Percentiles rank a stretch among this genome's conserved stretches.
Conservation (phyloP, 2,888 invertebrate genomes). For the Lissonota sp. region DNA sequence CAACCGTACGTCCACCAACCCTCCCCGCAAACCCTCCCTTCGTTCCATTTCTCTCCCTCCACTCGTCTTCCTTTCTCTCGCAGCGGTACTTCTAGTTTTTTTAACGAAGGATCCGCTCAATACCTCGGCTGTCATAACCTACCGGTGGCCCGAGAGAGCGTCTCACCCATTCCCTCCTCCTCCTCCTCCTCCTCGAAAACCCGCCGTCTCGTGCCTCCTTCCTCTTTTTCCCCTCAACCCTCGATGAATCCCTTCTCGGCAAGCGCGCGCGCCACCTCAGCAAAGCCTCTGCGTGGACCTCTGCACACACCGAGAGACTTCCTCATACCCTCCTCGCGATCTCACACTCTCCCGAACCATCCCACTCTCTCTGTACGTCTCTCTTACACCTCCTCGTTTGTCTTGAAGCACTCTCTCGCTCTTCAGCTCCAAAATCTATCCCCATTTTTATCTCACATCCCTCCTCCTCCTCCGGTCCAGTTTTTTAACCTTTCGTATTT, state of each 20-base stretch:
- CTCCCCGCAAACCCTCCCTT: conserved; percentile 46
- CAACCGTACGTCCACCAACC: conserved; percentile 57
- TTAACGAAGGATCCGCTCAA: conserved; percentile 84
- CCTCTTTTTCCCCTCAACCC: conserved; percentile 55
- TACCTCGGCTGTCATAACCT: conserved; percentile 84
- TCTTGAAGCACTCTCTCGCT: conserved; percentile 59
- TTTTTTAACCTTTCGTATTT: conserved; percentile 80
- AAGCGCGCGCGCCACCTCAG: conserved; percentile 45
- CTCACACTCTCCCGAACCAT: conserved; percentile 30
- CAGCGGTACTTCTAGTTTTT: conserved; percentile 80
- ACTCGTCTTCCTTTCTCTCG: conserved; percentile 72
- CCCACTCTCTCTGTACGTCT: background rate
- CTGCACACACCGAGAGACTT: conserved; percentile 14
- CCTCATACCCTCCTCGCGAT: conserved; percentile 45
- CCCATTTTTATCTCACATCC: conserved; percentile 20
- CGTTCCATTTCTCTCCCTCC: conserved; percentile 59
- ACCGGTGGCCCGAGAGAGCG: conserved; percentile 70
- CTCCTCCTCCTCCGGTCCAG: conserved; percentile 78
- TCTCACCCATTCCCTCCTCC: conserved; percentile 66
- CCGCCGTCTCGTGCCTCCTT: conserved; percentile 56
- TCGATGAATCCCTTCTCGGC: conserved; percentile 42
- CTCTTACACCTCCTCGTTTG: too few relatives aligned
- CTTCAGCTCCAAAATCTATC: conserved; percentile 6
- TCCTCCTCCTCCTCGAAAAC: conserved; percentile 62
- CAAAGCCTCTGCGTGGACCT: conserved; percentile 42